Conservation (phyloP, 2,888 invertebrate genomes). For the Standfussiana lucernea region DNA sequence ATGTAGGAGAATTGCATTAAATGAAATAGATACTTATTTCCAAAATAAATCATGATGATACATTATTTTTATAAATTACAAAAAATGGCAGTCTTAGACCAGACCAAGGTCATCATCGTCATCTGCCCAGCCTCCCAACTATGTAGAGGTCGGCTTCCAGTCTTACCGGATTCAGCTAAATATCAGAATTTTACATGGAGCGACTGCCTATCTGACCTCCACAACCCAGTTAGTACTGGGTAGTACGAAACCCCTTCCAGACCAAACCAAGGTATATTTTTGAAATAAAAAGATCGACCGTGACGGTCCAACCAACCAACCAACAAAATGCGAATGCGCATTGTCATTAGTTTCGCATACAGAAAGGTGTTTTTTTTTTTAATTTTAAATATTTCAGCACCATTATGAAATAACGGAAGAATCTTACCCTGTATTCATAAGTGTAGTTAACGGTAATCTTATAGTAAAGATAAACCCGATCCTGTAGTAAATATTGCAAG, state of each 20-base stretch:
- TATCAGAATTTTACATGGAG: neutral
- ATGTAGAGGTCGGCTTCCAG: neutral
- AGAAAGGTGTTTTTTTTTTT: neutral
- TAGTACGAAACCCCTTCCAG: neutral
- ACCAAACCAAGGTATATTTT: neutral
- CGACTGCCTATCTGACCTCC: neutral
- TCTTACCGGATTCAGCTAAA: neutral
- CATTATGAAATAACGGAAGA: neutral
- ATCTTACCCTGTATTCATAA: neutral
- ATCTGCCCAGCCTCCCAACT: neutral
- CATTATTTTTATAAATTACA: neutral
- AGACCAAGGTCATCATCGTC: neutral
- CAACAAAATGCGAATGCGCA: too few relatives aligned
- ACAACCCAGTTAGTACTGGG: neutral
- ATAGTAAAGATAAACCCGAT: conserved; percentile 19
- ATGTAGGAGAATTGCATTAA: neutral
- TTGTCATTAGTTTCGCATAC: neutral
- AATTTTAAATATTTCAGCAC: neutral
- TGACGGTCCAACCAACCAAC: too few relatives aligned
- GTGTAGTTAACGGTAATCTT: conserved; percentile 10
- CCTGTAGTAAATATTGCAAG: conserved; percentile 41
- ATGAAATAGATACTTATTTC: neutral
- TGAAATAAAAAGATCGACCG: neutral
- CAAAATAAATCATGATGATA: neutral
- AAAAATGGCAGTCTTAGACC: neutral